Evolutionary conservation across 2,113 vertebrate species (phyloP), one percentile per base, ranked within the genome.

Genomic region (Pungitius pungitius): DNA sequence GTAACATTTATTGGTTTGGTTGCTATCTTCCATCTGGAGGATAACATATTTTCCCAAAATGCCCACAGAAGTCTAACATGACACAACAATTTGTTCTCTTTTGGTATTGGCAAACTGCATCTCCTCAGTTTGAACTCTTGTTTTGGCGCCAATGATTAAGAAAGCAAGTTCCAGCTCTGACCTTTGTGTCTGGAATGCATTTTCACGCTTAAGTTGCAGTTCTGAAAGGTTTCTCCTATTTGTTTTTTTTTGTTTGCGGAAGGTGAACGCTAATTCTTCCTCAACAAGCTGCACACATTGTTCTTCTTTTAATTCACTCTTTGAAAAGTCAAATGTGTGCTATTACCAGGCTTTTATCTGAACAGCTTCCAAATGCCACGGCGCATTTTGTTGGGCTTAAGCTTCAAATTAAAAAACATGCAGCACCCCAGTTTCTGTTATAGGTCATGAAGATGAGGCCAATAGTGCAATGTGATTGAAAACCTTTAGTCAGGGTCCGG

Each of bases 281-380:
- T 77, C 69, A 73, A 85, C 60, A 39, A 61, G 57, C 65, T 35
- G 33, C 17, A 22, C 13, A 54, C 39, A 33, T 78, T 18, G 20
- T 45, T 27, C n/a, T 39, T 69, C 68, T 83, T 73, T 26, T 63
- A 82, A 74, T 74, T 69, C 67, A 26, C 80, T 84, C 76, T 89
- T 88, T 91, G 79, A 81, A 88, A 84, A 88, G 90, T 89, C 84
- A 87, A 90, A 91, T 85, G 85, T 77, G 78, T 80, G 80, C 81
- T 81, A 82, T 90, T 89, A 89, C 71, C 70, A 18, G 47, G 18
- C 64, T 69, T 79, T 88, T 91, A 89, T 91, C 91, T 64, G 73
- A 81, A 14, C 74, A 6, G 69, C 69, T 78, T 69, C 73, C 70
- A 84, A 86, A 89, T 81, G 80, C 79, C 82, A 61, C 40, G 70